Percentiles rank a stretch among this genome's conserved stretches.
These are phyloP conservation scores for Alexandromys fortis DNA, from an alignment of 2,113 vertebrate genomes.

Conservation along the genomic window DNA sequence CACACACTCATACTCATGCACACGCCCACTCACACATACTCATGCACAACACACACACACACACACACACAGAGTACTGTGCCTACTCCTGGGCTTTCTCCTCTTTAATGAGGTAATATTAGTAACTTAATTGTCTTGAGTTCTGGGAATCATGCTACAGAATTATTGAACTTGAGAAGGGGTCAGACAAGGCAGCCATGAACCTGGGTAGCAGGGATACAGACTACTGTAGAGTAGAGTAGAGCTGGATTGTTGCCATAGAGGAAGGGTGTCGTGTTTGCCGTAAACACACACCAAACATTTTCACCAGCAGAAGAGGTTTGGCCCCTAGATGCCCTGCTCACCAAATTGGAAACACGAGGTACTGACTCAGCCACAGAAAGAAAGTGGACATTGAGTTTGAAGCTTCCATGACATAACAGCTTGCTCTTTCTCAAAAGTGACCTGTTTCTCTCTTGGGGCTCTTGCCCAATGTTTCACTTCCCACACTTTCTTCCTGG, in stretches of 20 bases:
- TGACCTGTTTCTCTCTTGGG: not conserved
- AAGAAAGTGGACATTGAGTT: not conserved
- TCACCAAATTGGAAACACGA: not conserved
- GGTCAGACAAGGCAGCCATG: not conserved
- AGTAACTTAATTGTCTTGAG: not conserved
- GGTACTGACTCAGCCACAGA: not conserved
- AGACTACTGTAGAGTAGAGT: not conserved
- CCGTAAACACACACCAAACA: not conserved
- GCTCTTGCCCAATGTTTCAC: not conserved
- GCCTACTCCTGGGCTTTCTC: not conserved
- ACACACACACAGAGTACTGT: not conserved
- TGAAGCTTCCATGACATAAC: not conserved
- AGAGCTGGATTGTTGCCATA: not conserved
- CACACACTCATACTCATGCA: not conserved
- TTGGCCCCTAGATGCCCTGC: not conserved
- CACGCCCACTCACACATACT: no score
- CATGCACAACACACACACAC: not conserved
- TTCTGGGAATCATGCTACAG: not conserved
- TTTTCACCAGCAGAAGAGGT: not conserved
- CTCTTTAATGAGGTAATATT: not conserved
- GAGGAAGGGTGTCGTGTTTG: not conserved
- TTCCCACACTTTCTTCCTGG: slow-evolving; percentile 2
- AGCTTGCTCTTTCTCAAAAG: not conserved
- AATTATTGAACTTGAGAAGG: not conserved
- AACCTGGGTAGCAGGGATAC: not conserved